These are phyloP conservation scores for Aphelinus certus DNA, from an alignment of 1,140 invertebrate genomes.

Conservation along the genomic window DNA sequence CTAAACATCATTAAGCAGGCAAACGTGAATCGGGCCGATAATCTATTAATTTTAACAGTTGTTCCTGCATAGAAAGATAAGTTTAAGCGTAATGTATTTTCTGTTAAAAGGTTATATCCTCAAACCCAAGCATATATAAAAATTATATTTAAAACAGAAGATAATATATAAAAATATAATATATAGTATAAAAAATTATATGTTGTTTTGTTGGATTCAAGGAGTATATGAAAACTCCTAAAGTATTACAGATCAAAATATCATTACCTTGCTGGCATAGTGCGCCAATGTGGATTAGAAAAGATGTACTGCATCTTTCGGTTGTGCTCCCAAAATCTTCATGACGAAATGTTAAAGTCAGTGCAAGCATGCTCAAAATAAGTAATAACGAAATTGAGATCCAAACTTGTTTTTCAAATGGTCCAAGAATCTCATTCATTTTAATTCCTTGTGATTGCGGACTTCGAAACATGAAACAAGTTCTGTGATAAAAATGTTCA, in stretches of 20 bases:
- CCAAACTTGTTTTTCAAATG: conserved; percentile 21
- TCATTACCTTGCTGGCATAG: conserved; percentile 30
- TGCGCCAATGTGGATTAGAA: conserved; percentile 10
- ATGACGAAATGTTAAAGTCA: neutral
- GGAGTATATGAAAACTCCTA: too few relatives aligned
- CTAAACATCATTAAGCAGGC: conserved; percentile 50
- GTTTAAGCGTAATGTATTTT: too few relatives aligned
- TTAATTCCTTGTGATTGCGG: conserved; percentile 26
- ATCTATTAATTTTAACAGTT: neutral
- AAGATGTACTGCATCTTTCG: conserved; percentile 2
- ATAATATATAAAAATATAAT: too few relatives aligned
- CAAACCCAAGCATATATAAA: too few relatives aligned
- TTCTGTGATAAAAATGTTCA: conserved; percentile 20
- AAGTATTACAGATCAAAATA: neutral
- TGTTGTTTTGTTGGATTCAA: too few relatives aligned
- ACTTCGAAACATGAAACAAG: conserved; percentile 34
- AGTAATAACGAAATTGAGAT: neutral
- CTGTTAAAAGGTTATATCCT: too few relatives aligned
- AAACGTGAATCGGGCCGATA: conserved; percentile 45
- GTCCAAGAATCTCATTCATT: conserved; percentile 2
- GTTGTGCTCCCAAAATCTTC: neutral
- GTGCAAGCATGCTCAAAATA: neutral
- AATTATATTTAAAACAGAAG: too few relatives aligned
- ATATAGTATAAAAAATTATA: too few relatives aligned
- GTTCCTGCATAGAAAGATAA: neutral